Evolutionary conservation across 2,113 vertebrate species (phyloP), one percentile per base, ranked within the genome.

Genomic region (Henicopernis longicauda): DNA sequence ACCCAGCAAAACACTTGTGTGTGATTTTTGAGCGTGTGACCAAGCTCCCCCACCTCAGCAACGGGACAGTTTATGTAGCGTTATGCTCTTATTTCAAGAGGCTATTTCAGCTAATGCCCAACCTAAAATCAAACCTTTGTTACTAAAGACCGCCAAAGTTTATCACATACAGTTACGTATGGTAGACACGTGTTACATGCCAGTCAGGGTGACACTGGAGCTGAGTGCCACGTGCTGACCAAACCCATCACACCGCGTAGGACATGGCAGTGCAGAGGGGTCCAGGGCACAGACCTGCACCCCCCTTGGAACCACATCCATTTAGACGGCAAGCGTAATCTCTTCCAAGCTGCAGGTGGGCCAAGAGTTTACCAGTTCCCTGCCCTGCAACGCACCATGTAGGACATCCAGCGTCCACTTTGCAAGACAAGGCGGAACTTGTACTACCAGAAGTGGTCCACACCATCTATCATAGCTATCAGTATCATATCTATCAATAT

Each of bases 141-240:
- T 26, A 34, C 20, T 15, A 19, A 47, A 69, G 16, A 17, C 9
- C 14, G 29, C 3, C 4, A 36, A 62, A 31, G 69, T 25, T 32
- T 32, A 38, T 40, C 49, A 16, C 23, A 19, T 5, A 12, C 3
- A 17, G 16, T 19, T 31, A 6, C 13, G 8, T 11, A 25, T 11
- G 17, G 12, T 14, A 67, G 34, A 16, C 8, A 20, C 1, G 2
- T 7, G 13, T 29, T 32, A 20, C 21, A 6, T 2, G 2, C 6
- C 27, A 44, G 40, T 8, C 27, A 47, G 31, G 34, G 18, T 0
- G 13, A 31, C 29, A 32, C 15, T 0, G 1, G 18, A 42, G 49
- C 26, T 2, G 11, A 50, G n/a, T 13, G 10, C 20, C 42, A 22
- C 1, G 2, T 22, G 34, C 16, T 42, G 40, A 69, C 16, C 71